A percentile compares a stretch with the other conserved stretches of the same genome.
Conservation (phyloP, 1,140 invertebrate genomes). For the Zaprionus ornatus region DNA sequence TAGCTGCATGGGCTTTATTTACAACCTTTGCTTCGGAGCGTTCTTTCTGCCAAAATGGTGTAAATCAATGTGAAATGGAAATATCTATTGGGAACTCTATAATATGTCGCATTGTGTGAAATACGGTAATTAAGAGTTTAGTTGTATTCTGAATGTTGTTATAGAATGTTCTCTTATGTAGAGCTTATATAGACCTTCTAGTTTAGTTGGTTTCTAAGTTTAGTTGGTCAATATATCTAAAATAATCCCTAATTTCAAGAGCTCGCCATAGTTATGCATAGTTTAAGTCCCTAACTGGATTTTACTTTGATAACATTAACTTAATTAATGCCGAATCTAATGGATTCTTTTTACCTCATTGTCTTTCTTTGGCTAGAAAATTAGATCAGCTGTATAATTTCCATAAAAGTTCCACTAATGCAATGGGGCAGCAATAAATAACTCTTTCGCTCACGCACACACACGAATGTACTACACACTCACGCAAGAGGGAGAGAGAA, state of each 20-base stretch:
- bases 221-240: no score
- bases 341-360: background rate
- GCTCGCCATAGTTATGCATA: no score
- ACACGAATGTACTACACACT: conserved; percentile 17
- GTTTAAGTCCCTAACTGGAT: no score
- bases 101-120: background rate
- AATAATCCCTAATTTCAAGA: no score
- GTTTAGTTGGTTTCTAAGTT: no score
- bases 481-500: conserved; percentile 17
- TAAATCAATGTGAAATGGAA: conserved; percentile 19
- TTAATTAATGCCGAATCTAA: background rate
- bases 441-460: conserved; percentile 35
- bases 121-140: background rate
- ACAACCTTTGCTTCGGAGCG: conserved; percentile 37
- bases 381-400: conserved; percentile 46
- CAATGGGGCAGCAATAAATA: conserved; percentile 55
- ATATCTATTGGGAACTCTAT: background rate
- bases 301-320: background rate
- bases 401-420: conserved; percentile 46
- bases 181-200: no score
- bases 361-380: conserved; percentile 13
- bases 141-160: no score
- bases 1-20: conserved; percentile 12
- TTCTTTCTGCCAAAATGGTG: conserved; percentile 21
- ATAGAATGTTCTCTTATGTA: no score